Base-by-base conservation (phyloP, 2,888 invertebrate species). In the Pristionchus entomophagus region DNA sequence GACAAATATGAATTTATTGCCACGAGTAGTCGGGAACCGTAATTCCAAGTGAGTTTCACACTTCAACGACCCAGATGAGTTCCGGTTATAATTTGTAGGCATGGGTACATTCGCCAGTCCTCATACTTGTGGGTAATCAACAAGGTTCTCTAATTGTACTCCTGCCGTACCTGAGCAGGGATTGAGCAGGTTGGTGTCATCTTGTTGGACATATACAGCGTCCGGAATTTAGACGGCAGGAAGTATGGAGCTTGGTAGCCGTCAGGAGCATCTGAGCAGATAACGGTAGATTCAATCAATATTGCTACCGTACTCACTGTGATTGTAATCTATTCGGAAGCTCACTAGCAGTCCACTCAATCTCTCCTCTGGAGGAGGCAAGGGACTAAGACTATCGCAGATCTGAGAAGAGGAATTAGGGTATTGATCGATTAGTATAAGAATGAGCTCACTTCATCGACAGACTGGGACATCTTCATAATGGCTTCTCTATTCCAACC, bases 241-340 rank as follows among this genome's bases (percentile, higher is more conserved):
- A 51, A 78, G 41, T 78, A 19, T 2, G 78, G 78, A 22, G 78
- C 51, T 14, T 29, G 26, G 19, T 78, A 78, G 51, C 51, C 51
- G 19, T 78, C 29, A 10, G 78, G 78, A n/a, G 32, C 19, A 22
- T 51, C 78, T 78, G 51, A 32, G 22, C 41, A 35, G 32, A 41
- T 8, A 3, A 22, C 14, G 12, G 19, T 19, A 19, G 65, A 5
- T 14, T 35, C 17, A 14, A 14, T 5, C 22, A n/a, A n/a, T n/a
- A n/a, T n/a, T n/a, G n/a, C n/a, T 14, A 38, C 3, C 19, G 12
- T 0, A 38, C 65, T 38, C 2, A 73, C 73, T 41, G 6, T 0
- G 12, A 41, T 73, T 73, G 41, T 73, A 73, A 45, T 73, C 73
- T 12, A 73, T 2, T 41, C 73, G 38, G 73, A 73, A 73, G 8